Percentiles rank a stretch among this genome's conserved stretches.
phyloP scores from a whole-genome alignment of 1,140 invertebrate genomes.

The Drosophila suzukii region DNA sequence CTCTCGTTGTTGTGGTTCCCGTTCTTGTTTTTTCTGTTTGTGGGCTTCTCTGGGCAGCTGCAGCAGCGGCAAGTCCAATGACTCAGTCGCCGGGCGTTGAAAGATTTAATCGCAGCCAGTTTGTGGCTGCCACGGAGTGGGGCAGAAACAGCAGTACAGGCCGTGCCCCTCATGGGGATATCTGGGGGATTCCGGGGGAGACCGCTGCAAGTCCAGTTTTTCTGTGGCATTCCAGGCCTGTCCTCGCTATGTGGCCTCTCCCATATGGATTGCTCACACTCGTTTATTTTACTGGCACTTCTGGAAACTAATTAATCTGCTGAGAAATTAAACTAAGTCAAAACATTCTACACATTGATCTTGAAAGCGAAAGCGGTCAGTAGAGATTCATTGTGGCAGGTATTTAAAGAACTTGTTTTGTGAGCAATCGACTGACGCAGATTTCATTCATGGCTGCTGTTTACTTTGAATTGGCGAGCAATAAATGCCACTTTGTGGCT shows the following conservation, averaged over 20 bases:
- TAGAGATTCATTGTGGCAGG: background rate
- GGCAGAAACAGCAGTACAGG: background rate
- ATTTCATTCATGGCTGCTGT: slow-evolving; percentile 16
- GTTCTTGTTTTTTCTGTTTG: slow-evolving; percentile 3
- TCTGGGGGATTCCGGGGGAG: background rate
- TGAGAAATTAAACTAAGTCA: background rate
- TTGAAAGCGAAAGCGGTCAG: slow-evolving; percentile 2
- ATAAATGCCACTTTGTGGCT: slow-evolving; percentile 5
- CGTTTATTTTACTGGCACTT: slow-evolving; percentile 1
- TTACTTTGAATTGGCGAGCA: slow-evolving; percentile 10
- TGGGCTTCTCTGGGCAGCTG: slow-evolving; percentile 40
- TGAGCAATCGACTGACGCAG: slow-evolving; percentile 29
- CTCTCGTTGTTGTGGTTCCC: slow-evolving; percentile 38
- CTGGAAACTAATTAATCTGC: background rate
- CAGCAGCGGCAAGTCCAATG: slow-evolving; percentile 61
- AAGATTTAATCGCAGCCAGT: slow-evolving; percentile 70
- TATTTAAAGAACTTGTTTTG: background rate
- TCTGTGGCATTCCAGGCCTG: slow-evolving; percentile 48
- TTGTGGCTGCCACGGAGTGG: slow-evolving; percentile 8
- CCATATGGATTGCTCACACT: background rate
- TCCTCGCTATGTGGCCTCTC: slow-evolving; percentile 21
- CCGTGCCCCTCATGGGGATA: slow-evolving; percentile 1
- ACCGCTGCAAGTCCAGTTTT: slow-evolving; percentile 57
- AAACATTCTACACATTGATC: background rate
- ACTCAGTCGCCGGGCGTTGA: slow-evolving; percentile 75